Percentiles rank a stretch among this genome's conserved stretches.
phyloP scores from a whole-genome alignment of 2,113 vertebrate genomes.

The Nothobranchius kuhntae region DNA sequence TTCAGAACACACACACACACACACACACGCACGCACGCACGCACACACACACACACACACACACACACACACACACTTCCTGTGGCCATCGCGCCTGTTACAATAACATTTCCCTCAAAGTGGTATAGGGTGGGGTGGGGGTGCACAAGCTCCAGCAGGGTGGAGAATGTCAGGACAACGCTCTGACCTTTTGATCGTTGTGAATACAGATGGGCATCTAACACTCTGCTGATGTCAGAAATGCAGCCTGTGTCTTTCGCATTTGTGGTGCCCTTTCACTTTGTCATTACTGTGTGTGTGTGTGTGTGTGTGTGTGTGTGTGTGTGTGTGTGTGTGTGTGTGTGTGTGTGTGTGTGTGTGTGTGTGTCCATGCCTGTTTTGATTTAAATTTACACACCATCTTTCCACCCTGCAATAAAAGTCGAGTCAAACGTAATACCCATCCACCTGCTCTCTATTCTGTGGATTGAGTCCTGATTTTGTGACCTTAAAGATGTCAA shows the following conservation, averaged over 20 bases:
- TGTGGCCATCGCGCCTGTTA: conserved; percentile 49
- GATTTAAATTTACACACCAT: conserved; percentile 6
- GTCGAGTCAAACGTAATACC: neutral
- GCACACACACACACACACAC: conserved; percentile 42
- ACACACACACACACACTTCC: conserved; percentile 44
- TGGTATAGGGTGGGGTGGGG: neutral
- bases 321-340: neutral
- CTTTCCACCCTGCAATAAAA: conserved; percentile 1
- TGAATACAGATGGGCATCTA: conserved; percentile 67
- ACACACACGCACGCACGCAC: conserved; percentile 39
- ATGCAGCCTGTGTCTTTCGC: conserved; percentile 50
- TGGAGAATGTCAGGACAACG: conserved; percentile 68
- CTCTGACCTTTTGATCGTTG: conserved; percentile 69
- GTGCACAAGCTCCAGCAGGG: conserved; percentile 53
- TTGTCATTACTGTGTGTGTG: conserved; percentile 15
- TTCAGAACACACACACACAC: conserved; percentile 51
- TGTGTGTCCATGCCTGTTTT: neutral
- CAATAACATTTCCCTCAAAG: conserved; percentile 56
- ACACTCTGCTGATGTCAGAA: conserved; percentile 40
- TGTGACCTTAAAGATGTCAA: neutral
- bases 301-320: neutral
- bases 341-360: neutral
- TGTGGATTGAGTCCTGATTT: neutral
- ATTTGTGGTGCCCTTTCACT: conserved; percentile 61
- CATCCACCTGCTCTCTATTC: neutral